phyloP scores from a whole-genome alignment of 2,888 invertebrate species.

The Heliconius cydno region DNA sequence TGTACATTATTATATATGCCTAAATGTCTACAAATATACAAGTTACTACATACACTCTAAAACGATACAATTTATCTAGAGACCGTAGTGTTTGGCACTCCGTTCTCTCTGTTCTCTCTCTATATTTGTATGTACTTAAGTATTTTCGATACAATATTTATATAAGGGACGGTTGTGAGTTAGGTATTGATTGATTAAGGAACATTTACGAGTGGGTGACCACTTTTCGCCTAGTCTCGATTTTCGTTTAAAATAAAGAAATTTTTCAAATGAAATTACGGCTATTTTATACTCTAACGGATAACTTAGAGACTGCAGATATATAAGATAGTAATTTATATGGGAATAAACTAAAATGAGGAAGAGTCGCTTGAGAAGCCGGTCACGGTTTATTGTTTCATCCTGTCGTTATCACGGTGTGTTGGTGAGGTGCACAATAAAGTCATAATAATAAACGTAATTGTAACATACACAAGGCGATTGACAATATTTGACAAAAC shows the following conservation, averaged over 20 bases:
- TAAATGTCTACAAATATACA: neutral
- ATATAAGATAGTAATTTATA: neutral
- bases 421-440: slow-evolving; percentile 8
- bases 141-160: too few relatives aligned
- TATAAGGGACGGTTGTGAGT: too few relatives aligned
- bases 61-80: too few relatives aligned
- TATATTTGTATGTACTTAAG: too few relatives aligned
- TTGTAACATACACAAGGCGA: neutral
- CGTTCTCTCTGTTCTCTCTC: too few relatives aligned
- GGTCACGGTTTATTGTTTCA: slow-evolving; percentile 45
- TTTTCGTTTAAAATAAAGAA: too few relatives aligned
- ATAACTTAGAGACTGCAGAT: neutral
- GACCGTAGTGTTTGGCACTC: too few relatives aligned
- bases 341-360: neutral
- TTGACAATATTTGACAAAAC: neutral
- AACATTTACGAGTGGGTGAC: too few relatives aligned
- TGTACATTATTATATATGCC: neutral
- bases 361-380: slow-evolving; percentile 41
- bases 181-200: too few relatives aligned
- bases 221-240: too few relatives aligned
- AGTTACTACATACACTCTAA: neutral
- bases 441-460: slow-evolving; percentile 6
- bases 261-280: too few relatives aligned
- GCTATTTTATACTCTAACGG: neutral
- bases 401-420: slow-evolving; percentile 41